Evolutionary conservation across 1,140 invertebrate genomes (phyloP).

Genomic region (Subanguina moxae): DNA sequence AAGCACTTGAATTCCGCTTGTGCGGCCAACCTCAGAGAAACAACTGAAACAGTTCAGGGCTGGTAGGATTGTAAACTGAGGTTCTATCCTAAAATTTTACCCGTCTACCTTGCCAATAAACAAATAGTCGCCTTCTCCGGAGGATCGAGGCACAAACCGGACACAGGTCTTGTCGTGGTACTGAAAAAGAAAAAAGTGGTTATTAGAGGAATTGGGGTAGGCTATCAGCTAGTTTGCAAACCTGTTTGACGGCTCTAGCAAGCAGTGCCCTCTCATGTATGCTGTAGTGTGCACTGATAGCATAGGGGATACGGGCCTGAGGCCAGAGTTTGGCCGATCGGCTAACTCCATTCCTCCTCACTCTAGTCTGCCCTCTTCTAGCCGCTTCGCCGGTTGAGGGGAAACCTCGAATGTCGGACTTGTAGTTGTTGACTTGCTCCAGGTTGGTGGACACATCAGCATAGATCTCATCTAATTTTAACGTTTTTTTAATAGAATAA

Average conservation of each 20-base stretch:
- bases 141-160: slow-evolving; percentile 53
- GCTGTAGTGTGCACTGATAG: slow-evolving; percentile 54
- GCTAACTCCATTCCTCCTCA: slow-evolving; percentile 55
- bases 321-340: slow-evolving; percentile 55
- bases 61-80: neutral
- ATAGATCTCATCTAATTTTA: slow-evolving; percentile 42
- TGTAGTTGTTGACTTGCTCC: slow-evolving; percentile 50
- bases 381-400: slow-evolving; percentile 6
- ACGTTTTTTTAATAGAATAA: too few relatives aligned
- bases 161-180: slow-evolving; percentile 59
- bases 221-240: slow-evolving; percentile 16
- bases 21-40: slow-evolving; percentile 58
- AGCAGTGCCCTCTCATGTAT: slow-evolving; percentile 55
- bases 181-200: too few relatives aligned
- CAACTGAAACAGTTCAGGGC: slow-evolving; percentile 40
- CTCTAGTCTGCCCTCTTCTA: slow-evolving; percentile 5
- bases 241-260: slow-evolving; percentile 57
- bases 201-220: neutral
- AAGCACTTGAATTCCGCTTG: slow-evolving; percentile 56
- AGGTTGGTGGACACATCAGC: slow-evolving; percentile 28
- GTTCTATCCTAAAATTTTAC: slow-evolving; percentile 31
- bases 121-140: slow-evolving; percentile 53
- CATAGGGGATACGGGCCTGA: slow-evolving; percentile 53
- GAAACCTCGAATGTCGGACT: slow-evolving; percentile 47
- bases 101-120: slow-evolving; percentile 60